Evolutionary conservation across 2,888 invertebrate genomes (phyloP).

Genomic region (Nowickia ferox): DNA sequence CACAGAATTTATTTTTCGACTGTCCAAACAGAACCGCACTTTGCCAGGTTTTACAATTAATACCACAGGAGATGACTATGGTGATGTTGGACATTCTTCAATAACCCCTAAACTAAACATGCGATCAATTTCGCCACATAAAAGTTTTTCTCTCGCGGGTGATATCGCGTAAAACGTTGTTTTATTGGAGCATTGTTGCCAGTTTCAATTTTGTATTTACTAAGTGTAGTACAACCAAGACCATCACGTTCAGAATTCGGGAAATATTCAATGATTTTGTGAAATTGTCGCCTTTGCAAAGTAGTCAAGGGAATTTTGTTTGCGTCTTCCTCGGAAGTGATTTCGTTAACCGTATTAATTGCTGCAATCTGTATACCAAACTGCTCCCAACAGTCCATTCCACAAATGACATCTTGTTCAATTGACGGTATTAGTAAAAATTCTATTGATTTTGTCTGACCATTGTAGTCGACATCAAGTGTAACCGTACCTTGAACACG

Average conservation of each 20-base stretch:
- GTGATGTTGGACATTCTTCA: not conserved
- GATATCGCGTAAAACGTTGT: slow-evolving; percentile 26
- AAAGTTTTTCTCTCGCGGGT: slow-evolving; percentile 8
- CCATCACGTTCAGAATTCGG: slow-evolving; percentile 2
- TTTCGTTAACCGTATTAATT: slow-evolving; percentile 2
- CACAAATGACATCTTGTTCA: no score
- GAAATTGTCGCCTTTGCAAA: not conserved
- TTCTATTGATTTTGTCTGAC: no score
- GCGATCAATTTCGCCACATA: slow-evolving; percentile 17
- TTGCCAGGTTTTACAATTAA: not conserved
- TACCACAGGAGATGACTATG: slow-evolving; percentile 12
- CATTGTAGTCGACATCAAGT: no score
- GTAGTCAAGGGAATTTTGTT: not conserved
- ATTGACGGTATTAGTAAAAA: no score
- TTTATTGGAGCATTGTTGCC: slow-evolving; percentile 10
- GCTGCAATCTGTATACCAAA: no score
- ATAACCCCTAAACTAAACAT: slow-evolving; percentile 26
- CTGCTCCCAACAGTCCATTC: no score
- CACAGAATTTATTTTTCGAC: slow-evolving; percentile 1
- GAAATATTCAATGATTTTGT: slow-evolving; percentile 3
- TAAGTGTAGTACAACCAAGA: slow-evolving; percentile 19
- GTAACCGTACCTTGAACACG: no score
- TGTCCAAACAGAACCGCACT: slow-evolving; percentile 20
- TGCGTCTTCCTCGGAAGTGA: not conserved
- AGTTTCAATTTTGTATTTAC: slow-evolving; percentile 20